Evolutionary conservation across 1,140 invertebrate genomes (phyloP).

Genomic region (Pseudomyrmex pallidus): DNA sequence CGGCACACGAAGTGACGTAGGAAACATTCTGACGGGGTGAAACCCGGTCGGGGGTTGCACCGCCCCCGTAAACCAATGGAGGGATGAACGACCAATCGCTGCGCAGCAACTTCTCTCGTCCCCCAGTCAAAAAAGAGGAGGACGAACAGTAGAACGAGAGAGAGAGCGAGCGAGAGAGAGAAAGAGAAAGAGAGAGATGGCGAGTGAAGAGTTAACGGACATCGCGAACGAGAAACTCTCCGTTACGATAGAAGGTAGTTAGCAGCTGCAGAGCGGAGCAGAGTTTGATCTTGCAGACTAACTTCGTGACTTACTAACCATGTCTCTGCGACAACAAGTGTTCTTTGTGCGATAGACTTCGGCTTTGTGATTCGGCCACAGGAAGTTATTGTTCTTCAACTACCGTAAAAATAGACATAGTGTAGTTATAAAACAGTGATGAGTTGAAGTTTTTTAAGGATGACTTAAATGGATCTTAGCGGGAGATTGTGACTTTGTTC

Average conservation of each 20-base stretch:
- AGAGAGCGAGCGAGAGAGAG: conserved; percentile 49
- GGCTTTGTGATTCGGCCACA: too few relatives aligned
- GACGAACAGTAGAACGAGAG: conserved; percentile 43
- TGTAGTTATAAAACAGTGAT: too few relatives aligned
- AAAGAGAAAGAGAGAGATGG: conserved; percentile 12
- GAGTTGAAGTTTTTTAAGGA: too few relatives aligned
- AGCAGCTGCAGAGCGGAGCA: too few relatives aligned
- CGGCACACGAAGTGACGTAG: conserved; percentile 23
- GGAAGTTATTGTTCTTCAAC: too few relatives aligned
- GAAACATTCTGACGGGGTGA: conserved; percentile 60
- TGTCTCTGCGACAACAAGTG: too few relatives aligned
- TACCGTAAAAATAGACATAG: too few relatives aligned
- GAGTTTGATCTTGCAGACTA: too few relatives aligned
- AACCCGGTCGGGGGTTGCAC: conserved; percentile 70
- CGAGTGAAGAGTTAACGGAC: neutral
- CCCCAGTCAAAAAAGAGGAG: conserved; percentile 63
- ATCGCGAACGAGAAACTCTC: conserved; percentile 18
- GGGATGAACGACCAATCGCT: conserved; percentile 74
- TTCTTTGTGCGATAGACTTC: too few relatives aligned
- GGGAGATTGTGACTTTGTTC: too few relatives aligned
- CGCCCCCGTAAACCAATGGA: conserved; percentile 80
- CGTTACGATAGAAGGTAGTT: neutral
- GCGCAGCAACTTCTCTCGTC: conserved; percentile 29
- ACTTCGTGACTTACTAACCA: too few relatives aligned
- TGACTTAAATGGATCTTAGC: too few relatives aligned